Base-by-base conservation (phyloP, 1,140 invertebrate species). In the Pseudobourletiella spinata region DNA sequence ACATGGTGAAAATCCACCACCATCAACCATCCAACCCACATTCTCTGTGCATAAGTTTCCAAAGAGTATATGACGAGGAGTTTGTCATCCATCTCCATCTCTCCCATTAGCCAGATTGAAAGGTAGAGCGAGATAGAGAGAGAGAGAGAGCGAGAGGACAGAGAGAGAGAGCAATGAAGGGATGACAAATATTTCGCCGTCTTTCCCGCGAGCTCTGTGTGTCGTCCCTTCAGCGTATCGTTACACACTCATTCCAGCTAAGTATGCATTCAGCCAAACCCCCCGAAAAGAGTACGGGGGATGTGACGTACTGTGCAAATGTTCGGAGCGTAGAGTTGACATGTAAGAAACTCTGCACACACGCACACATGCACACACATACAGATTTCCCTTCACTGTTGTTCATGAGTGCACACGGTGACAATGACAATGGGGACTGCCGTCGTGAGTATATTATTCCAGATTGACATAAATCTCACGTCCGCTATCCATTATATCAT, bases 41-140 rank as follows among this genome's bases (percentile, higher is more conserved):
- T n/a, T n/a, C n/a, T n/a, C n/a, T n/a, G n/a, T n/a, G n/a, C n/a
- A n/a, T n/a, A n/a, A n/a, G n/a, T n/a, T n/a, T n/a, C n/a, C n/a
- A n/a, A n/a, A n/a, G n/a, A n/a, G n/a, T n/a, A n/a, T n/a, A n/a
- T n/a, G n/a, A n/a, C n/a, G n/a, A n/a, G 8, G 32, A 39, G 32
- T 39, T 39, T 39, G 32, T 44, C 57, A 48, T 44, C 57, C 58
- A 48, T 59, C 46, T 59, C 58, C 44, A 51, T 50, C 48, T 59
- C 46, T 25, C 35, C 58, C 58, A 59, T 59, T 59, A 59, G 58
- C 44, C 58, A 59, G 58, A 59, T 59, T 59, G 58, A 59, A 59
- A 59, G 58, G 58, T 59, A 20, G 14, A 50, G 22, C 11, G 14
- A 14, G 24, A 39, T 26, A 48, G 44, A 18, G 44, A 15, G 22